Evolutionary conservation across 2,113 vertebrate genomes (phyloP).

Genomic region (Ellobius talpinus): DNA sequence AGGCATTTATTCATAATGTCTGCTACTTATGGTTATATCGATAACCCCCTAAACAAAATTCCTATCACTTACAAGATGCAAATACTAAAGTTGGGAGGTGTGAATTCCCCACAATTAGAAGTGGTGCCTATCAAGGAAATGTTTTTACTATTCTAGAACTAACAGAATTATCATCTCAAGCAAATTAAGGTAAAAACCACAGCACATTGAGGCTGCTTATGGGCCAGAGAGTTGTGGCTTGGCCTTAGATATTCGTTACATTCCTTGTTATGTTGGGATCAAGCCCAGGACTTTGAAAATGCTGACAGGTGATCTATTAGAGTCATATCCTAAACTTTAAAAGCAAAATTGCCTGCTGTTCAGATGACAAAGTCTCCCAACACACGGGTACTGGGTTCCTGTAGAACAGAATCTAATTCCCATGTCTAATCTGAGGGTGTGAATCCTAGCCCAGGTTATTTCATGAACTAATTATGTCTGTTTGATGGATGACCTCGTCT

Average conservation of each 20-base stretch:
- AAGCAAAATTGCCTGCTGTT: background rate
- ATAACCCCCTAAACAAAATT: background rate
- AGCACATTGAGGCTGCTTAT: background rate
- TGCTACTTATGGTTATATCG: background rate
- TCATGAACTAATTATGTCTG: background rate
- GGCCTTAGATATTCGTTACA: background rate
- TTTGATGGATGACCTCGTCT: background rate
- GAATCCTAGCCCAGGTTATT: background rate
- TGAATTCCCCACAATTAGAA: background rate
- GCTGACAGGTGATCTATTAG: background rate
- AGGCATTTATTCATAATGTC: background rate
- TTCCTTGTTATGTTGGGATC: background rate
- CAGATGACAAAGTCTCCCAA: background rate
- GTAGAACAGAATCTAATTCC: constrained; percentile 10
- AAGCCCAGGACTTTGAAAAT: background rate
- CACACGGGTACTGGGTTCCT: background rate
- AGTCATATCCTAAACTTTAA: background rate
- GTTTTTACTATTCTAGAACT: background rate
- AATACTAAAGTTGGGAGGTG: background rate
- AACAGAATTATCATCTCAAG: background rate
- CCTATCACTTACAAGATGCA: background rate
- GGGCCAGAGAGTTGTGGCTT: background rate
- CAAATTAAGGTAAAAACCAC: background rate
- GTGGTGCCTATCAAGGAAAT: background rate
- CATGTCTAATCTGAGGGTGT: constrained; percentile 4